Conservation (phyloP, 2,797 vertebrate species). For the Schizopygopsis malacanthus region DNA sequence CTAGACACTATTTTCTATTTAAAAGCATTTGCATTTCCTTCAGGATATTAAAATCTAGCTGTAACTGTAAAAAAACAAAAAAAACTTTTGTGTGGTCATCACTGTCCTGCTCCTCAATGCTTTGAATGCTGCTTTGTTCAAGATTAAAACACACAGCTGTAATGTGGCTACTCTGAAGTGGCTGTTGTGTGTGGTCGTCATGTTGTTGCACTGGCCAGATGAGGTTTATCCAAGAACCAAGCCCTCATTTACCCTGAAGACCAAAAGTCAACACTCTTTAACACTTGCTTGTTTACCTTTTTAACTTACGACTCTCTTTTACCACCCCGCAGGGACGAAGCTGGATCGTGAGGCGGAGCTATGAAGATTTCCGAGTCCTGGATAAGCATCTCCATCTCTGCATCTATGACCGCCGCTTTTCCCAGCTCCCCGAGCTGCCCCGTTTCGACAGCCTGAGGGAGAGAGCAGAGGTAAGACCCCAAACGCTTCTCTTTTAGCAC, state of each 20-base stretch:
- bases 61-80: not conserved
- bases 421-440: slow-evolving; percentile 94
- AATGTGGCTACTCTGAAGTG: not conserved
- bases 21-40: not conserved
- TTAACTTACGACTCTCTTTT: slow-evolving; percentile 12
- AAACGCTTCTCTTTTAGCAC: not conserved
- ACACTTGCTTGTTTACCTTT: slow-evolving; percentile 23
- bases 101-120: not conserved
- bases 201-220: slow-evolving; percentile 4
- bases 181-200: slow-evolving; percentile 23
- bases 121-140: slow-evolving; percentile 10
- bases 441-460: slow-evolving; percentile 91
- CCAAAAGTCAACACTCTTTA: not conserved
- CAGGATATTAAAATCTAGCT: slow-evolving; percentile 16
- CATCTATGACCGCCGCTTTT: slow-evolving; percentile 97
- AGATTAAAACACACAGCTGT: slow-evolving; percentile 18
- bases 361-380: slow-evolving; percentile 97
- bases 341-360: slow-evolving; percentile 98
- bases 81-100: not conserved
- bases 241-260: slow-evolving; percentile 27
- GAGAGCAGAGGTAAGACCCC: slow-evolving; percentile 84
- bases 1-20: not conserved
- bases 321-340: slow-evolving; percentile 87
- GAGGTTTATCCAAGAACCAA: slow-evolving; percentile 1
- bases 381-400: slow-evolving; percentile 98